Conservation (phyloP, 2,888 invertebrate species). For the Mylabris sibirica region DNA sequence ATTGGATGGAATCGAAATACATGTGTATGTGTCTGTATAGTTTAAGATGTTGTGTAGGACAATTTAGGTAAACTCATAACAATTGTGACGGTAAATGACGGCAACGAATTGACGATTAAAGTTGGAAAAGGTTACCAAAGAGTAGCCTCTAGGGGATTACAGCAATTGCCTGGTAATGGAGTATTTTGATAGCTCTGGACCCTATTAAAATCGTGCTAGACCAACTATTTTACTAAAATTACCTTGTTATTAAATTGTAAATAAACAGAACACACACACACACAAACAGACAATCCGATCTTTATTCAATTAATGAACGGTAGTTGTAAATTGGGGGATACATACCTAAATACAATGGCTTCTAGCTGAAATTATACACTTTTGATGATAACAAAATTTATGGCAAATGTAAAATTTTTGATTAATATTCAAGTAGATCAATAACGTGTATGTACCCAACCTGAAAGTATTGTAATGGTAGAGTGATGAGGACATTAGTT, state of each 20-base stretch:
- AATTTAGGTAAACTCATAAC: slow-evolving; percentile 17
- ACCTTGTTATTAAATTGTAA: slow-evolving; percentile 30
- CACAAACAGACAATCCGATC: slow-evolving; percentile 28
- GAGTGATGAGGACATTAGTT: neutral
- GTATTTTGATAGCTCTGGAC: slow-evolving; percentile 44
- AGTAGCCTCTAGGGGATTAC: slow-evolving; percentile 40
- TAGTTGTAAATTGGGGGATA: neutral
- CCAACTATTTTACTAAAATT: slow-evolving; percentile 25
- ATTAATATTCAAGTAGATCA: neutral
- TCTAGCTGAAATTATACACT: neutral
- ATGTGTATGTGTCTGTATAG: neutral
- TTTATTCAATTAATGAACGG: slow-evolving; percentile 31
- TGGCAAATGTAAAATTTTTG: neutral
- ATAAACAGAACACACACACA: slow-evolving; percentile 35
- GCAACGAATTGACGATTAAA: slow-evolving; percentile 21
- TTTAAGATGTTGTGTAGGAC: neutral
- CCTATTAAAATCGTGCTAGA: slow-evolving; percentile 41
- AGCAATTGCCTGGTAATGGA: slow-evolving; percentile 47
- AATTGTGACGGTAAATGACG: slow-evolving; percentile 19
- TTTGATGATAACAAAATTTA: neutral
- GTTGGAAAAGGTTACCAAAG: slow-evolving; percentile 23
- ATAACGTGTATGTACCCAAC: neutral
- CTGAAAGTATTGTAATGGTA: neutral
- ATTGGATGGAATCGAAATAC: slow-evolving; percentile 13
- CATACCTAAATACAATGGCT: neutral